Base-by-base conservation (phyloP, 2,888 invertebrate species). In the Synergus gifuensis region DNA sequence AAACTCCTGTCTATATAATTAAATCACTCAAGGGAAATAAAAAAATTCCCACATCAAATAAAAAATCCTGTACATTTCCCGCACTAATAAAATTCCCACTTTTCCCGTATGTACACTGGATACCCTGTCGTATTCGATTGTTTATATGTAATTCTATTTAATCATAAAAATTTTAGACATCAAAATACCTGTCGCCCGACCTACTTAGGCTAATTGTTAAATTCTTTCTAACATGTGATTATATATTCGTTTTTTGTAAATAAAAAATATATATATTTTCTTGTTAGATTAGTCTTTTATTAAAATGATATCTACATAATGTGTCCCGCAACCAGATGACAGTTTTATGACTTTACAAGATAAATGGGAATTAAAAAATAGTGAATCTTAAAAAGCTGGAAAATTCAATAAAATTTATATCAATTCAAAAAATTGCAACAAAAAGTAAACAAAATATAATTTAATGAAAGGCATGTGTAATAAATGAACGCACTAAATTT, bases 401-500 rank as follows among this genome's bases (percentile, higher is more conserved):
- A 12, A 40, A 63, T 16, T 64, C 36, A 40, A 64, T n/a, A 12
- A 40, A 40, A 18, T 44, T 66, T 16, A 16, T 44, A 22, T 14
- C 28, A 44, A 66, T n/a, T n/a, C 12, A 66, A 12, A 67, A 11
- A 67, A 67, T 42, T 28, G 14, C 14, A 64, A 16, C 18, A 73
- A 73, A 42, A 22, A 9, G 42, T n/a, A 28, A 69, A 28, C 16
- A 28, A 36, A 73, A 36, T n/a, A 16, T 44, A 42, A 54, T 73
- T 28, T 36, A 16, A 73, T 28, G 49, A 73, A 58, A 73, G 73
- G 73, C 73, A 58, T 36, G 44, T 63, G 76, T 76, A 62, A 63
- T 63, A 73, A 73, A 73, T 58, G 73, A 54, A 73, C 40, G 73
- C 73, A 76, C 62, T 81, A 36, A 82, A 77, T 86, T 85, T 88